phyloP scores from a whole-genome alignment of 2,797 vertebrate species.

The Enteromius treurensis region DNA sequence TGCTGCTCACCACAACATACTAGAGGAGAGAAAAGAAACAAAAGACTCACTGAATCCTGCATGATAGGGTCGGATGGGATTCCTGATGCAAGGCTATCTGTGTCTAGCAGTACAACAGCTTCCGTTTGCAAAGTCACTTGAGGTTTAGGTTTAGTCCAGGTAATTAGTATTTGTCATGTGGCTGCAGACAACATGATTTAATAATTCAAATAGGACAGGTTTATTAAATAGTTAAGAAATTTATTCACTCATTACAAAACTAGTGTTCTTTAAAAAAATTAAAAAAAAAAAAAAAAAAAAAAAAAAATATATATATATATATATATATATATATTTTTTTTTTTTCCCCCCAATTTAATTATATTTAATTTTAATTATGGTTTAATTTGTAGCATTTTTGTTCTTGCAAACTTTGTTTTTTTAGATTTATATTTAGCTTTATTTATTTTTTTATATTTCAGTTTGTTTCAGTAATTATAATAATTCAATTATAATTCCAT shows the following conservation, averaged over 20 bases:
- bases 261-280: background rate
- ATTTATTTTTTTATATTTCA: too few relatives aligned
- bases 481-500: too few relatives aligned
- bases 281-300: too few relatives aligned
- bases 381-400: too few relatives aligned
- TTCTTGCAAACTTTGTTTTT: too few relatives aligned
- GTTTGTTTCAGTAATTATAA: too few relatives aligned
- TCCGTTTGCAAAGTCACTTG: background rate
- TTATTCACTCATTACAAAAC: background rate
- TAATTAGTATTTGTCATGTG: background rate
- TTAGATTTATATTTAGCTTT: too few relatives aligned
- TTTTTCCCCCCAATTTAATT: too few relatives aligned
- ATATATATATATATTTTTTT: too few relatives aligned
- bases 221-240: background rate
- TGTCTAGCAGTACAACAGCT: background rate
- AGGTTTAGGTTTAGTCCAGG: background rate
- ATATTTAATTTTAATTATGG: too few relatives aligned
- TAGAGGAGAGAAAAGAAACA: conserved; percentile 61
- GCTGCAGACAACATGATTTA: background rate
- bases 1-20: conserved; percentile 88
- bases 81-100: background rate
- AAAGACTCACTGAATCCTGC: conserved; percentile 19
- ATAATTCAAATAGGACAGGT: background rate
- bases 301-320: too few relatives aligned
- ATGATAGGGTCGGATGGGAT: conserved; percentile 10